phyloP scores from a whole-genome alignment of 1,140 invertebrate species.

The Manduca sexta region DNA sequence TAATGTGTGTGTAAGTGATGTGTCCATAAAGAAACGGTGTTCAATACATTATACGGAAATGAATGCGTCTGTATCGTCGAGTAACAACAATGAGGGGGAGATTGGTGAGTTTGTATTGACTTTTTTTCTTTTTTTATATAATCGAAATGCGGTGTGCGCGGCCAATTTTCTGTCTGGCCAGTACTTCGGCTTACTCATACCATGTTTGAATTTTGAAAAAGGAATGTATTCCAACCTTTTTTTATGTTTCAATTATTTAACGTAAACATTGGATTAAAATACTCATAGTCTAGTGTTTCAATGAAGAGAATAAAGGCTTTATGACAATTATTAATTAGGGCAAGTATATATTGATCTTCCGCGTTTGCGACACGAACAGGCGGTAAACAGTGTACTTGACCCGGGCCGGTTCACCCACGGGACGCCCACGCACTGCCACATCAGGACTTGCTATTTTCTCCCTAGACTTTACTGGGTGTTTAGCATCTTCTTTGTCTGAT shows the following conservation, averaged over 20 bases:
- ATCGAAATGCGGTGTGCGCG: no score
- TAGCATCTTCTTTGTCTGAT: not conserved
- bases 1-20: no score
- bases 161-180: no score
- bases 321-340: no score
- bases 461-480: not conserved
- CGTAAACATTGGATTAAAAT: no score
- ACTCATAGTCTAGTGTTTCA: no score
- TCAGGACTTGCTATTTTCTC: not conserved
- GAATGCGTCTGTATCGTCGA: slow-evolving; percentile 34
- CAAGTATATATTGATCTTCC: no score
- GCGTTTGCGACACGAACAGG: not conserved
- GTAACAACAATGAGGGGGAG: slow-evolving; percentile 40
- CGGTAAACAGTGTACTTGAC: not conserved
- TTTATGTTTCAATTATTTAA: no score
- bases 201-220: no score
- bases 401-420: not conserved
- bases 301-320: no score
- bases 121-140: not conserved
- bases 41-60: slow-evolving; percentile 16
- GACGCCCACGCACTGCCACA: not conserved
- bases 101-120: slow-evolving; percentile 40
- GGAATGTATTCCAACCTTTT: no score
- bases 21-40: not conserved
- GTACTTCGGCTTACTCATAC: no score